Base-by-base conservation (phyloP, 2,888 invertebrate genomes). In the Drosophila acutilabella region DNA sequence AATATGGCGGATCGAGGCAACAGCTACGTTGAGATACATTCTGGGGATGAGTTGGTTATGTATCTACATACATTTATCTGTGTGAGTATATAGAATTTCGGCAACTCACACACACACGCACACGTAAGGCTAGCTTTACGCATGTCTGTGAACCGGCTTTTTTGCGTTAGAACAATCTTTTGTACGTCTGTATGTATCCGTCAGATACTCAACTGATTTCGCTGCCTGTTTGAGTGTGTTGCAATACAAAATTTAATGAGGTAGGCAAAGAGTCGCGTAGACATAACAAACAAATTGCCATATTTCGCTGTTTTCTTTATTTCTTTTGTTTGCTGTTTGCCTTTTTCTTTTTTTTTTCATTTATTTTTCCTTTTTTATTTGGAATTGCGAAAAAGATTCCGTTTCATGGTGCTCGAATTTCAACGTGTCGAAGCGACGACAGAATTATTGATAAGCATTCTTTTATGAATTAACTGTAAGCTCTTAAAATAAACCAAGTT, bases 161-260 rank as follows among this genome's bases (percentile, higher is more conserved):
- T 88, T 71, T 41, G 14, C 65, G 64, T 87, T 80, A 81, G 88
- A 87, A 84, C 62, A 59, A 64, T 65, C 65, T 66, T 67, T 23
- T 50, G 18, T n/a, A 14, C 13, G 44, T 4, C 13, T 30, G 65
- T 78, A 33, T 86, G 36, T 80, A 50, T 72, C 80, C 45, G 54
- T 52, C 60, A 73, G 66, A 84, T 75, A 81, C 74, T 61, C 56
- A 68, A 67, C 61, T 61, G 59, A 64, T 58, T 61, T 64, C 14
- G 45, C 16, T 33, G 16, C 42, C 23, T 26, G 36, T 38, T 33
- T 53, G 44, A 8, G 30, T 60, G 73, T 52, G 68, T 68, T 86
- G 48, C 71, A 81, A 91, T 81, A 88, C 72, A 61, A 90, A 90
- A 91, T 78, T 73, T 84, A 91, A 90, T 91, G 91, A 87, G 91